Evolutionary conservation across 2,888 invertebrate species (phyloP).

Genomic region (Brenthis hecate): DNA sequence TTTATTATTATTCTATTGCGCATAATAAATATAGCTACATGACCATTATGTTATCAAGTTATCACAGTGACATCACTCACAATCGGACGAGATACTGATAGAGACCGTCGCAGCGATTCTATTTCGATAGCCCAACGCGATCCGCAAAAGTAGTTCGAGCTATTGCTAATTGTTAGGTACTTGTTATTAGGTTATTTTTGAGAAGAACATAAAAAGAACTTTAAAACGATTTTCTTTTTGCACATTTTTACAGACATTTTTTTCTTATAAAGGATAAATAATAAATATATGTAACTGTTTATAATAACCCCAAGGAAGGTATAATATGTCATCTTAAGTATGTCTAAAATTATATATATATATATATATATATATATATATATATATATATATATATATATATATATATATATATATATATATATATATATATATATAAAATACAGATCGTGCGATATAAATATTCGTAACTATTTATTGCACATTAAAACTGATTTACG

Average conservation of each 20-base stretch:
- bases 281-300: too few species aligned
- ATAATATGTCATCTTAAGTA: too few species aligned
- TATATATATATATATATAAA: background rate
- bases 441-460: slow-evolving; percentile 20
- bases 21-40: background rate
- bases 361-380: too few species aligned
- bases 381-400: too few species aligned
- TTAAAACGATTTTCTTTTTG: too few species aligned
- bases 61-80: slow-evolving; percentile 28
- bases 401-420: background rate
- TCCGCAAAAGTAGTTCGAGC: slow-evolving; percentile 29
- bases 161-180: slow-evolving; percentile 10
- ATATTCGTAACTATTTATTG: slow-evolving; percentile 35
- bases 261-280: too few species aligned
- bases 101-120: slow-evolving; percentile 42
- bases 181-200: too few species aligned
- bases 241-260: too few species aligned
- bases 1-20: too few species aligned
- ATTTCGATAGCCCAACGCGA: slow-evolving; percentile 60
- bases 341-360: too few species aligned
- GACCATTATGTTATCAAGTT: slow-evolving; percentile 23
- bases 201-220: too few species aligned
- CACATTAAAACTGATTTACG: slow-evolving; percentile 51
- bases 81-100: slow-evolving; percentile 9
- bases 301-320: too few species aligned